phyloP scores from a whole-genome alignment of 2,888 invertebrate genomes.

The Pristionchus maxplancki region DNA sequence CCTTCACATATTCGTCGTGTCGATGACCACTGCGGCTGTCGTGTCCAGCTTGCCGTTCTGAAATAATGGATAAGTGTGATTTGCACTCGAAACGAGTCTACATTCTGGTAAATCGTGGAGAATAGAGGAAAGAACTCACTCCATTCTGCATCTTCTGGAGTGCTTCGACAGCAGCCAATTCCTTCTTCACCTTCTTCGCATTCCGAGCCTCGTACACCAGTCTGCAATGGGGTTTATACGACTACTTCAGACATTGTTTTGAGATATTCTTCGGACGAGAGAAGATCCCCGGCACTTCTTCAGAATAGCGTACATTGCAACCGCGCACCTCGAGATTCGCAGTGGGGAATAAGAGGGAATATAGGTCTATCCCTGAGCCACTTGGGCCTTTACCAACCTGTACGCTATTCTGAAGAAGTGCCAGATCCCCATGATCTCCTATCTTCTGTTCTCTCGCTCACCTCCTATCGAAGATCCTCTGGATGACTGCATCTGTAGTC shows the following conservation, averaged over 20 bases:
- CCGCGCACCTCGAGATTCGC: too few species aligned
- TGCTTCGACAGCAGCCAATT: constrained; percentile 79
- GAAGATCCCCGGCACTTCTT: too few species aligned
- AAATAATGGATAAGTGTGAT: too few species aligned
- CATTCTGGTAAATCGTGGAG: too few species aligned
- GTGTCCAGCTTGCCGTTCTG: constrained; percentile 29
- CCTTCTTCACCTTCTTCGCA: constrained; percentile 91
- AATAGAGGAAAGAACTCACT: neutral
- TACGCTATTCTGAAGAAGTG: too few species aligned
- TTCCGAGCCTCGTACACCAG: constrained; percentile 82
- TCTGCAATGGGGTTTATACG: constrained; percentile 53
- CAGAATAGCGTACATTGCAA: too few species aligned
- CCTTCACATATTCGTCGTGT: neutral
- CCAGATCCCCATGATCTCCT: neutral
- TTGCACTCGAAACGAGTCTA: too few species aligned
- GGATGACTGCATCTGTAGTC: constrained; percentile 96
- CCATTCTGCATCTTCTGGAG: constrained; percentile 55
- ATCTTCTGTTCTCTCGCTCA: constrained; percentile 70
- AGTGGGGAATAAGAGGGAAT: too few species aligned
- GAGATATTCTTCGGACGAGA: too few species aligned
- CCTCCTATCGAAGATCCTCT: constrained; percentile 93
- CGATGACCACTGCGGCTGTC: neutral
- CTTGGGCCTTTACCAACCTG: too few species aligned
- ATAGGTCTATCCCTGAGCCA: too few species aligned
- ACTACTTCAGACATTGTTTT: too few species aligned